Conservation (phyloP, 2,888 invertebrate genomes). For the Agonum fuliginosum region DNA sequence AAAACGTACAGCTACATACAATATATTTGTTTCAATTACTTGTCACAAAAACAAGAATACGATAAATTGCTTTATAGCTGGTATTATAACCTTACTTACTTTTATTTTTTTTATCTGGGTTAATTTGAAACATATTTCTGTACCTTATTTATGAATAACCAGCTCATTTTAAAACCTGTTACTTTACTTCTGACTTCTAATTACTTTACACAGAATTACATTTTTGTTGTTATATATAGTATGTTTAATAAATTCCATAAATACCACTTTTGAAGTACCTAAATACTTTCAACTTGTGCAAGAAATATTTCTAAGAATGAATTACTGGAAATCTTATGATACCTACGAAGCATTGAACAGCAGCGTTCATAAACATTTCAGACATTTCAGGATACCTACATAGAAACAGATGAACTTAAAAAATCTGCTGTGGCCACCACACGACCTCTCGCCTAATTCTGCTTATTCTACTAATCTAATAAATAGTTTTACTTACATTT, state of each 20-base stretch:
- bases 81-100: too few relatives aligned
- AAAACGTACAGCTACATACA: too few relatives aligned
- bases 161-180: constrained; percentile 25
- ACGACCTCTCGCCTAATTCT: too few relatives aligned
- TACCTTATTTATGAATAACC: constrained; percentile 16
- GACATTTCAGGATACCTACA: too few relatives aligned
- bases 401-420: too few relatives aligned
- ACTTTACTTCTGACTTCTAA: too few relatives aligned
- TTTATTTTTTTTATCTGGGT: background rate
- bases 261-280: background rate
- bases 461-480: too few relatives aligned
- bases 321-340: background rate
- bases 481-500: too few relatives aligned
- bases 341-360: too few relatives aligned
- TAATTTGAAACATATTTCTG: background rate
- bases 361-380: too few relatives aligned
- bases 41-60: background rate
- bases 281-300: constrained; percentile 20
- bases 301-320: constrained; percentile 11
- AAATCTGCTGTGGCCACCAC: too few relatives aligned
- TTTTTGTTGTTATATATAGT: constrained; percentile 8
- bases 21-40: too few relatives aligned
- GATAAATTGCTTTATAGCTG: constrained; percentile 4
- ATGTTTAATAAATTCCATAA: constrained; percentile 27
- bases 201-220: constrained; percentile 10